Percentiles rank a stretch among this genome's conserved stretches.
These are phyloP conservation scores for Eurois occulta DNA, from an alignment of 2,888 invertebrate genomes.

Conservation along the genomic window DNA sequence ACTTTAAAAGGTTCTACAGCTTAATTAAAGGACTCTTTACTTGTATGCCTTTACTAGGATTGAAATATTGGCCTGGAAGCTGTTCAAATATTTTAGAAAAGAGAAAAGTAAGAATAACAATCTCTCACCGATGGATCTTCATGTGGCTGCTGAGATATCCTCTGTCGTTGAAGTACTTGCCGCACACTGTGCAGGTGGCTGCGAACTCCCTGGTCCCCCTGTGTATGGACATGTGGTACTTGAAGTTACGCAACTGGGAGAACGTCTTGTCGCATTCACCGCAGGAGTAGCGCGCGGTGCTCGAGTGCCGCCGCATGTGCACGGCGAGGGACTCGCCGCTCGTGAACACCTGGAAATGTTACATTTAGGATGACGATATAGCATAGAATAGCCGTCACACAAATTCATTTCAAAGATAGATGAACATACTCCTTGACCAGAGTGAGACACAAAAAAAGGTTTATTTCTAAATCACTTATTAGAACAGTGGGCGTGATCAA, in stretches of 20 bases:
- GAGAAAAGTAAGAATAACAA: background rate
- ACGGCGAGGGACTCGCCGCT: slow-evolving; percentile 70
- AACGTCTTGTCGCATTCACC: slow-evolving; percentile 95
- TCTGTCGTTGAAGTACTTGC: slow-evolving; percentile 95
- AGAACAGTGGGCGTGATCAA: background rate
- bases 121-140: slow-evolving; percentile 93
- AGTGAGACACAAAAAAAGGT: background rate
- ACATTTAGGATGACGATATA: background rate
- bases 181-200: slow-evolving; percentile 92
- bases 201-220: slow-evolving; percentile 96
- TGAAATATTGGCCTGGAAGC: background rate
- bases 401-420: background rate
- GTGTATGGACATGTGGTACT: slow-evolving; percentile 95
- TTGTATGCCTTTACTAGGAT: background rate
- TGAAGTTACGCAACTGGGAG: slow-evolving; percentile 95
- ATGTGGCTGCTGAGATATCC: slow-evolving; percentile 96
- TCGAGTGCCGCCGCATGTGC: slow-evolving; percentile 76
- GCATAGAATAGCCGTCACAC: background rate
- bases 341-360: slow-evolving; percentile 76
- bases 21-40: background rate
- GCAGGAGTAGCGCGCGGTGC: slow-evolving; percentile 91
- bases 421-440: background rate
- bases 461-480: background rate
- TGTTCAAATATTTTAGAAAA: background rate
- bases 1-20: background rate